phyloP scores from a whole-genome alignment of 1,140 invertebrate species.

The Drusus annulatus region DNA sequence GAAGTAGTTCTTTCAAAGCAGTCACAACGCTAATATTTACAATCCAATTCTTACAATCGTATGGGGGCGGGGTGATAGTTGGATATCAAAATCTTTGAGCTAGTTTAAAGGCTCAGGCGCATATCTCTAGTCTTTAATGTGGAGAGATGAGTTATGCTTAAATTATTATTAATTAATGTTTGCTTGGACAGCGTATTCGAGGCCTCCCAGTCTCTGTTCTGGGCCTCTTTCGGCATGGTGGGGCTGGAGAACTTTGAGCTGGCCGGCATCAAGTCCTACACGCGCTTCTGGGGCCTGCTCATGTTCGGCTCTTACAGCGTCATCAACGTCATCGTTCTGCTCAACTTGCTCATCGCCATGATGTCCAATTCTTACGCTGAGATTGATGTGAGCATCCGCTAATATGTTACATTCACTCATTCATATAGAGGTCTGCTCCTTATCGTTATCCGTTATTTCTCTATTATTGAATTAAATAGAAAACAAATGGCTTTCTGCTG shows the following conservation, averaged over 20 bases:
- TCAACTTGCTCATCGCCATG: constrained; percentile 92
- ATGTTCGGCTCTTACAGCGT: constrained; percentile 89
- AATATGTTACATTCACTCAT: neutral
- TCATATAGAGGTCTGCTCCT: no score
- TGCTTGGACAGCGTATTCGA: constrained; percentile 83
- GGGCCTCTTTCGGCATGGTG: constrained; percentile 90
- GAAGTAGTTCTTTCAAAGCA: no score
- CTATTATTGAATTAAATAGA: no score
- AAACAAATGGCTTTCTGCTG: no score
- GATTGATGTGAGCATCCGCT: constrained; percentile 73
- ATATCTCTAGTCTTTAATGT: no score
- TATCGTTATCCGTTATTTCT: no score
- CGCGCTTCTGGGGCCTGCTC: constrained; percentile 84
- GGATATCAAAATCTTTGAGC: no score
- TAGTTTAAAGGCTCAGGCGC: no score
- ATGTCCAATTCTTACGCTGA: constrained; percentile 91
- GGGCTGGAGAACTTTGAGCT: constrained; percentile 86
- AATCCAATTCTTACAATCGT: no score
- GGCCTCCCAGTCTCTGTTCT: constrained; percentile 90
- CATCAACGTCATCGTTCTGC: constrained; percentile 88
- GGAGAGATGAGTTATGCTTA: no score
- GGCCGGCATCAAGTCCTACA: constrained; percentile 83
- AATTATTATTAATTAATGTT: neutral
- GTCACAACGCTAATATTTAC: no score
- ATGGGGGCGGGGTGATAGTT: no score